These are phyloP conservation scores for Melanotaenia boesemani DNA, from an alignment of 2,797 vertebrate species.

Conservation along the genomic window DNA sequence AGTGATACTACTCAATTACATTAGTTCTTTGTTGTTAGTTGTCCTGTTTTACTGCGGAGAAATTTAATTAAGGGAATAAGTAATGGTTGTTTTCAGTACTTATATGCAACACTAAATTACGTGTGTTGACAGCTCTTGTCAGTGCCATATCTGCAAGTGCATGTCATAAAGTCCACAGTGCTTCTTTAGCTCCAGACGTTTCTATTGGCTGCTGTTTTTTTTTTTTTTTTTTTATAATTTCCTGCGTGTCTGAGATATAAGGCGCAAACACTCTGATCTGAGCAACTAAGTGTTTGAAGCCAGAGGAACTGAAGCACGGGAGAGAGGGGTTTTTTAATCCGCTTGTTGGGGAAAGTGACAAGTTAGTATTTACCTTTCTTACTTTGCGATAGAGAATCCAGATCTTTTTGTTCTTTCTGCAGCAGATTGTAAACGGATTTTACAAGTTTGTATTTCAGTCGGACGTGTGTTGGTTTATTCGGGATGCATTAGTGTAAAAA, in stretches of 20 bases:
- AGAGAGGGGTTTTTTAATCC: not conserved
- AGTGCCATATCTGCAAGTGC: not conserved
- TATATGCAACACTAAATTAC: not conserved
- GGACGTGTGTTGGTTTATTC: not conserved
- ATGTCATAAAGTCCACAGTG: constrained; percentile 3
- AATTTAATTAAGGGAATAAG: not conserved
- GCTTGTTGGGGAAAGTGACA: constrained; percentile 31
- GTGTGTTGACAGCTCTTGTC: not conserved
- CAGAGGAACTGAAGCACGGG: not conserved
- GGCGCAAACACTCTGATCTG: constrained; percentile 6
- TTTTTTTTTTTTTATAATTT: constrained; percentile 15
- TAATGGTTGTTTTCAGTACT: not conserved
- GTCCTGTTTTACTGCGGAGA: not conserved
- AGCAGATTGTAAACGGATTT: not conserved
- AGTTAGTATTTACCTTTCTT: constrained; percentile 58
- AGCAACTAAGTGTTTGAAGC: constrained; percentile 13
- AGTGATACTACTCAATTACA: not conserved
- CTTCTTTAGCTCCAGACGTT: constrained; percentile 5
- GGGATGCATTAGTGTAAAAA: not conserved
- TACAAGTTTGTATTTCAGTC: not conserved
- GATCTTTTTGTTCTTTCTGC: constrained; percentile 1
- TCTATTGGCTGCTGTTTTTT: constrained; percentile 39
- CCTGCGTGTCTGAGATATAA: not conserved
- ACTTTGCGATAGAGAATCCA: constrained; percentile 10
- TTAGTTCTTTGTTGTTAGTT: not conserved